phyloP scores from a whole-genome alignment of 2,797 vertebrate genomes.

The Eulemur albifrons region DNA sequence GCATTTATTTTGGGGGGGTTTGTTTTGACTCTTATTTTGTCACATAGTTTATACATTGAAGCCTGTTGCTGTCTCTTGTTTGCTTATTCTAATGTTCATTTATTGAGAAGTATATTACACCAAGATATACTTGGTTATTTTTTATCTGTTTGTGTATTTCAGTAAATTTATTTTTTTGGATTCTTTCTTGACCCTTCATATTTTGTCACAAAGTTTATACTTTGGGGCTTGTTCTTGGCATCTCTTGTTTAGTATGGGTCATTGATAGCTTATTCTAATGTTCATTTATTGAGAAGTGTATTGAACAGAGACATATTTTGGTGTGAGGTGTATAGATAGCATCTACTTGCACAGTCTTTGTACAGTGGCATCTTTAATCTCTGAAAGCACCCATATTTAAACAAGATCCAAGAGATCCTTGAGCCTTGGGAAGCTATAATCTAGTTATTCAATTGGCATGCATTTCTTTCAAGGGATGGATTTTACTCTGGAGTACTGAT shows the following conservation, averaged over 20 bases:
- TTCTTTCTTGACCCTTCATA: neutral
- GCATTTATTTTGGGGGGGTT: neutral
- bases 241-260: neutral
- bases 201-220: constrained; percentile 3
- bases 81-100: constrained; percentile 3
- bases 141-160: neutral
- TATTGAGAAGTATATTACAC: neutral
- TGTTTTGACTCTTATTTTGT: neutral
- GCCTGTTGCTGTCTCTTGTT: neutral
- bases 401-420: neutral
- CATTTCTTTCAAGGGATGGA: constrained; percentile 36
- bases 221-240: neutral
- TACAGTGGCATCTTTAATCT: neutral
- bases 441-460: neutral
- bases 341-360: neutral
- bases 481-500: constrained; percentile 35
- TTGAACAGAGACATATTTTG: neutral
- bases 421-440: neutral
- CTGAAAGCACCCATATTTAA: constrained; percentile 1
- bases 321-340: neutral
- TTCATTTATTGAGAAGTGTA: neutral
- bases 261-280: constrained; percentile 1
- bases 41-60: neutral
- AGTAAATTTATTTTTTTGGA: neutral
- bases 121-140: neutral